Conservation (phyloP, 2,113 vertebrate species). For the Dromiciops gliroides region DNA sequence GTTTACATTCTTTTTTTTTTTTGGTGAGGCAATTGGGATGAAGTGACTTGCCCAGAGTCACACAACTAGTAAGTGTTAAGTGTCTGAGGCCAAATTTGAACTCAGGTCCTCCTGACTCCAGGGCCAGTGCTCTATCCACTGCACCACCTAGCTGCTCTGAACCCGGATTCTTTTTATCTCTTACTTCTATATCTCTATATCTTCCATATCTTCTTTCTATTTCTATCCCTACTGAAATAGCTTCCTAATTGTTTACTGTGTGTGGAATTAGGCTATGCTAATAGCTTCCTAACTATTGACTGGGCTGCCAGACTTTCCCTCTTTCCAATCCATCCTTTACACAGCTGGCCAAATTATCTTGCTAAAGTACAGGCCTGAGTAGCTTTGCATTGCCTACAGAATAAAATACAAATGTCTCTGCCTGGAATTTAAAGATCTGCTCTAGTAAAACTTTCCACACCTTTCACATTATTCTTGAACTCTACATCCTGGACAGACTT, state of each 20-base stretch:
- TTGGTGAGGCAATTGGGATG: too few species aligned
- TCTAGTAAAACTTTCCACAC: not conserved
- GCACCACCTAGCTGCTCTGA: too few species aligned
- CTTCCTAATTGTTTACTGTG: not conserved
- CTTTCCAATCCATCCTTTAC: not conserved
- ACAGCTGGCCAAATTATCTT: not conserved
- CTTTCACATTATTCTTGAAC: not conserved
- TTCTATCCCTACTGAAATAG: too few species aligned
- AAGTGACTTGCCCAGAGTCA: too few species aligned
- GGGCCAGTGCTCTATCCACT: too few species aligned
- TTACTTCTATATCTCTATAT: too few species aligned
- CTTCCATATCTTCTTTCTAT: not conserved
- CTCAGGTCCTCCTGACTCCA: too few species aligned
- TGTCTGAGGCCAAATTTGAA: too few species aligned
- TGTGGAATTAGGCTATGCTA: not conserved
- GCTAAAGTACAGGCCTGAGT: not conserved
- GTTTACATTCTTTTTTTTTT: not conserved
- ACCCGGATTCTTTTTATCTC: too few species aligned
- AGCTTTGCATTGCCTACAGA: not conserved
- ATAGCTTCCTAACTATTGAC: not conserved
- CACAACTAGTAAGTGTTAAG: too few species aligned
- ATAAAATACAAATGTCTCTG: not conserved
- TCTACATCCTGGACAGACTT: not conserved
- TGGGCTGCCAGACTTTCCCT: not conserved
- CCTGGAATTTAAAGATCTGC: not conserved